Evolutionary conservation across 2,113 vertebrate species (phyloP).

Genomic region (Emydura subglobosa): DNA sequence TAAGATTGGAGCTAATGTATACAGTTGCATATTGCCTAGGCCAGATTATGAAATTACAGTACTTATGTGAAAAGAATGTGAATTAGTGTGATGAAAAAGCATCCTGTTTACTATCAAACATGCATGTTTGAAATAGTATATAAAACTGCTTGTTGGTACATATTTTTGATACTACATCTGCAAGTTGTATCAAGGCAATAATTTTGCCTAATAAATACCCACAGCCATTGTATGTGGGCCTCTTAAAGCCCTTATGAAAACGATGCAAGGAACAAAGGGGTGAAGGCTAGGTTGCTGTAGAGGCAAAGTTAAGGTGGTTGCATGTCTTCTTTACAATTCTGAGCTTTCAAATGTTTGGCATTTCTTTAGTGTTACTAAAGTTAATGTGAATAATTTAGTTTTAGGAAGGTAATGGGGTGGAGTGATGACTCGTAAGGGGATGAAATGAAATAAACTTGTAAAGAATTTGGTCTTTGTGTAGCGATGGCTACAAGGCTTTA

Average conservation of each 20-base stretch:
- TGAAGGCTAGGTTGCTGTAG: neutral
- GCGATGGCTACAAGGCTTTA: neutral
- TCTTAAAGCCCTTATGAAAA: neutral
- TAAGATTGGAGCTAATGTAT: neutral
- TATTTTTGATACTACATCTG: neutral
- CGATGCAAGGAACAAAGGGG: neutral
- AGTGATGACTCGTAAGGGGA: neutral
- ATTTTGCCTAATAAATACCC: neutral
- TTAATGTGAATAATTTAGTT: neutral
- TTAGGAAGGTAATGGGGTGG: neutral
- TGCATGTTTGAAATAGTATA: neutral
- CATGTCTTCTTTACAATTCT: neutral
- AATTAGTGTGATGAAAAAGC: neutral
- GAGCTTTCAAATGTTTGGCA: neutral
- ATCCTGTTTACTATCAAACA: neutral
- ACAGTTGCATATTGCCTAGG: neutral
- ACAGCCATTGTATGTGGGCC: neutral
- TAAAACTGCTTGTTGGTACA: neutral
- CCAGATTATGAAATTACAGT: neutral
- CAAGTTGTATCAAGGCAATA: neutral
- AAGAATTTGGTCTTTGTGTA: neutral
- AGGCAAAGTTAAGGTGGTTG: neutral
- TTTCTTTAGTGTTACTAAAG: neutral
- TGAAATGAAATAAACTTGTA: neutral
- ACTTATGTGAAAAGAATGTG: neutral